Conservation (phyloP, 2,797 vertebrate species). For the Chelmon rostratus region DNA sequence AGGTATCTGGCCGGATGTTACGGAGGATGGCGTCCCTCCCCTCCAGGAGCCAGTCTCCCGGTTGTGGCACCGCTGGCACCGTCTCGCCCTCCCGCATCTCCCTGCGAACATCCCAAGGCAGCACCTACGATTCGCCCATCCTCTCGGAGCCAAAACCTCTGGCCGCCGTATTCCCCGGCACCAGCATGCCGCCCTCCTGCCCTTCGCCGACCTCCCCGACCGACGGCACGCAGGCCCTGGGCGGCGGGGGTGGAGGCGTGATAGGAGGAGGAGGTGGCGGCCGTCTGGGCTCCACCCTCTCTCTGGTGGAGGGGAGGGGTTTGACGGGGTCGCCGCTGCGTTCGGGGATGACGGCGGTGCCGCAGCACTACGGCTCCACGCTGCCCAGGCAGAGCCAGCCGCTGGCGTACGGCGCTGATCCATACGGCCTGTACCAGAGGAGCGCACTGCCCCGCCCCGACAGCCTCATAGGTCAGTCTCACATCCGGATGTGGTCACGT, state of each 20-base stretch:
- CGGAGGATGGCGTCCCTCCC: slow-evolving; percentile 95
- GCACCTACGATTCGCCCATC: slow-evolving; percentile 92
- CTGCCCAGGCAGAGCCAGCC: slow-evolving; percentile 88
- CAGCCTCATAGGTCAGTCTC: slow-evolving; percentile 94
- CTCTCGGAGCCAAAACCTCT: slow-evolving; percentile 90
- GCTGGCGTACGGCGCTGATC: slow-evolving; percentile 90
- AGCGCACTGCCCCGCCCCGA: slow-evolving; percentile 95
- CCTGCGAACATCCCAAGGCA: slow-evolving; percentile 92
- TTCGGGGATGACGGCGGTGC: slow-evolving; percentile 94
- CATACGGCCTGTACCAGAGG: slow-evolving; percentile 95
- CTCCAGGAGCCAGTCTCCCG: slow-evolving; percentile 94
- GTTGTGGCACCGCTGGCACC: slow-evolving; percentile 89
- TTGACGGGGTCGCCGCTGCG: slow-evolving; percentile 90
- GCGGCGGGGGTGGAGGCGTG: slow-evolving; percentile 46
- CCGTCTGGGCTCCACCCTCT: slow-evolving; percentile 90
- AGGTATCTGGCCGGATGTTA: slow-evolving; percentile 88
- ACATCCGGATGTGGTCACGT: too few relatives aligned
- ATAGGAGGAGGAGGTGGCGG: slow-evolving; percentile 62
- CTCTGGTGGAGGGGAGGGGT: slow-evolving; percentile 86
- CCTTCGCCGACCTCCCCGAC: slow-evolving; percentile 81
- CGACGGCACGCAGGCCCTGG: slow-evolving; percentile 71
- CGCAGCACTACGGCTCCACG: slow-evolving; percentile 93
- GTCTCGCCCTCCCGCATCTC: slow-evolving; percentile 90
- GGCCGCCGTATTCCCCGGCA: slow-evolving; percentile 89
- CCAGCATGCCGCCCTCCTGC: slow-evolving; percentile 89